Percentiles rank a stretch among this genome's conserved stretches.
Evolutionary conservation across 1,140 invertebrate species (phyloP).

Genomic region (Anadara kagoshimensis): DNA sequence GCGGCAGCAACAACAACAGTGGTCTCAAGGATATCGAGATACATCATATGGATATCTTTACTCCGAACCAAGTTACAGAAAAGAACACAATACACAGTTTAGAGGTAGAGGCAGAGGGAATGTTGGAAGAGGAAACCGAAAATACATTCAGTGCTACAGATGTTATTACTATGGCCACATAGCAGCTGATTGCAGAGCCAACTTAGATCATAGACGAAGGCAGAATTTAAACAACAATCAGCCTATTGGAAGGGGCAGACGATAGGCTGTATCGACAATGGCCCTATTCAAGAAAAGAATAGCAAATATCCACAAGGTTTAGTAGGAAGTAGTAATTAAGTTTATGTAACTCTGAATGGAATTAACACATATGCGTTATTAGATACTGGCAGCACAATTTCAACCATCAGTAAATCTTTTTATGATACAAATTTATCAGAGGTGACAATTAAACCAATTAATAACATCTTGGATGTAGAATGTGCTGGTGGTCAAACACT

Average conservation of each 20-base stretch:
- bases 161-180: neutral
- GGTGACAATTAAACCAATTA: constrained; percentile 12
- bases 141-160: constrained; percentile 11
- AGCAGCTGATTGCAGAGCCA: neutral
- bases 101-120: constrained; percentile 1
- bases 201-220: neutral
- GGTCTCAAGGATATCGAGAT: too few relatives aligned
- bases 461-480: constrained; percentile 29
- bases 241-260: neutral
- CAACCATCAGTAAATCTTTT: constrained; percentile 29
- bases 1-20: too few relatives aligned
- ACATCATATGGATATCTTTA: too few relatives aligned
- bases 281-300: too few relatives aligned
- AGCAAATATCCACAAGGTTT: neutral
- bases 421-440: constrained; percentile 17
- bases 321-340: constrained; percentile 12
- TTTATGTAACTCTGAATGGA: constrained; percentile 16
- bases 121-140: neutral
- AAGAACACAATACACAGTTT: too few relatives aligned
- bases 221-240: constrained; percentile 11
- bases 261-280: neutral
- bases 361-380: constrained; percentile 16
- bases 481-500: constrained; percentile 44
- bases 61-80: too few relatives aligned
- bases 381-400: constrained; percentile 34